Base-by-base conservation (phyloP, 2,888 invertebrate species). In the Cerceris ruficornis region DNA sequence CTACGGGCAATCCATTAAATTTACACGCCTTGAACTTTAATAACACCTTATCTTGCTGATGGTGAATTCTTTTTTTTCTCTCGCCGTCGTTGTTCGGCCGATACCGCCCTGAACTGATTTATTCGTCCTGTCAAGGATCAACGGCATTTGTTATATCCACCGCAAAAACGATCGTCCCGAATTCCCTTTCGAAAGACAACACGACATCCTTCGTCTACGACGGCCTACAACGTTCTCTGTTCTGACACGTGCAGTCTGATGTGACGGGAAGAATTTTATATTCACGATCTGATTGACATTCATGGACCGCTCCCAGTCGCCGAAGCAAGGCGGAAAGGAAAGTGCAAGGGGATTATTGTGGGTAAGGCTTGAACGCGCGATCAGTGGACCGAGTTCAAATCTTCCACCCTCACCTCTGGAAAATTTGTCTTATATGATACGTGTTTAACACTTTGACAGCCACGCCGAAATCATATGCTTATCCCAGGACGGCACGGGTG, bases 181-280 rank as follows among this genome's bases (percentile, higher is more conserved):
- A 49, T 49, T 39, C 14, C 8, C 13, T 11, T 41, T 14, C 46
- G 15, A 11, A 7, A 11, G 13, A 13, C 39, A 59, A 50, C 7
- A 54, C 8, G 14, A 13, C 60, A 39, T 58, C n/a, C n/a, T n/a
- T n/a, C 11, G 46, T 15, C 7, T 9, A 7, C 0, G 17, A 7
- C 55, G 17, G 7, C 28, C 14, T 57, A 43, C 28, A 39, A 57
- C 55, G 49, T 57, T 57, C n/a, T n/a, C n/a, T 46, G 28, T 28
- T 28, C 28, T 28, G 28, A 28, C 28, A 28, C 28, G 28, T 28
- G 28, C 28, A 28, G 28, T 28, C 28, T 28, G 41, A 77, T 69
- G 65, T 59, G 77, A 81, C 69, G 46, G 50, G 46, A 73, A 64
- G 62, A 67, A 77, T 82, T 80, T 62, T 28, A 43, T 64, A 69